These are phyloP conservation scores for Halcyon chelicuti DNA, from an alignment of 2,797 vertebrate species.

Conservation along the genomic window DNA sequence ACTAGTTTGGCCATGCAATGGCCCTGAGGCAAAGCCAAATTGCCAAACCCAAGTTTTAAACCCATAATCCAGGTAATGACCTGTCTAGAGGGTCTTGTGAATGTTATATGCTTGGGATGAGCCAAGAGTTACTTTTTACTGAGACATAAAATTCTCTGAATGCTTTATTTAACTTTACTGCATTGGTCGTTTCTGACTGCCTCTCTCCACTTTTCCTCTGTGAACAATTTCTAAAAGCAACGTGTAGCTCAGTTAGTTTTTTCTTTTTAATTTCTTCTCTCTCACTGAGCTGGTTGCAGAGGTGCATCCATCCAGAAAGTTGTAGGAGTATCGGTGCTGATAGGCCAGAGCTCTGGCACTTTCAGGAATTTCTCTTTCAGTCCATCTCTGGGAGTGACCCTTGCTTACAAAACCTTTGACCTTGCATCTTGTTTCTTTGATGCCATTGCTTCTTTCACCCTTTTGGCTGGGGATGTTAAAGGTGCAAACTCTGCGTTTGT, in stretches of 20 bases:
- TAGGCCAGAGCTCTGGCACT: neutral
- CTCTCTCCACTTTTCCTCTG: conserved; percentile 17
- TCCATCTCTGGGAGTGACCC: neutral
- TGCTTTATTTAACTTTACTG: conserved; percentile 72
- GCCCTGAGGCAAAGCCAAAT: conserved; percentile 63
- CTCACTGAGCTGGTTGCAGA: neutral
- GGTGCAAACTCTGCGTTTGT: neutral
- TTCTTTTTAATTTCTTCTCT: neutral
- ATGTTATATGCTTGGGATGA: conserved; percentile 56
- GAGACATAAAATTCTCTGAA: conserved; percentile 68
- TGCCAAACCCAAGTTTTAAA: conserved; percentile 36
- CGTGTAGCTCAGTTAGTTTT: neutral
- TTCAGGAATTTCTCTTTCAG: neutral
- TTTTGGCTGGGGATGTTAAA: neutral
- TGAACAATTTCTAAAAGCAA: conserved; percentile 41
- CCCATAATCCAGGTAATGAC: conserved; percentile 28
- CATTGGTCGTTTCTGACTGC: conserved; percentile 2
- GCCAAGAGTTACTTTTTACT: conserved; percentile 64
- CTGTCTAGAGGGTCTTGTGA: conserved; percentile 33
- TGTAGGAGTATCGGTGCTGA: accelerated
- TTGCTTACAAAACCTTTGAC: neutral
- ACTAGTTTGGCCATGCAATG: conserved; percentile 38
- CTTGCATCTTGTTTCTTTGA: neutral
- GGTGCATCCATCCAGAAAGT: neutral
- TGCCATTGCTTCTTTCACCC: neutral